Evolutionary conservation across 2,888 invertebrate genomes (phyloP).

Genomic region (Stenolophus ochropezus): DNA sequence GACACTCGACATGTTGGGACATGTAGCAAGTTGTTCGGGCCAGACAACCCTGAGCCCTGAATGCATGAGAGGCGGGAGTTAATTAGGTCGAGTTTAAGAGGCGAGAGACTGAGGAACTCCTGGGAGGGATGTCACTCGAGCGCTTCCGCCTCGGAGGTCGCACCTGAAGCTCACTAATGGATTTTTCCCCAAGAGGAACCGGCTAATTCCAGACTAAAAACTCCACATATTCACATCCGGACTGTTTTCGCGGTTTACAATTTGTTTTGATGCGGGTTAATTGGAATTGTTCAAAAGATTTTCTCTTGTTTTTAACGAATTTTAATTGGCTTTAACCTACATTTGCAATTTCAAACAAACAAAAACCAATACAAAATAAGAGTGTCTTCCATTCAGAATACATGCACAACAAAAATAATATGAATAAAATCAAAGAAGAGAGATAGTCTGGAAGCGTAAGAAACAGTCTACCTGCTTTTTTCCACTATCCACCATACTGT

Average conservation of each 20-base stretch:
- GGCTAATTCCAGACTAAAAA: not conserved
- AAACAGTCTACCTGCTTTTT: too few relatives aligned
- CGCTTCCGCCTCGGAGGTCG: constrained; percentile 31
- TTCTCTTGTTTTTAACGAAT: not conserved
- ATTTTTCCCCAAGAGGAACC: constrained; percentile 23
- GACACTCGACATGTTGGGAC: too few relatives aligned
- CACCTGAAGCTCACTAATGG: constrained; percentile 35
- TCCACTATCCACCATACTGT: too few relatives aligned
- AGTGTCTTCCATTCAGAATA: too few relatives aligned
- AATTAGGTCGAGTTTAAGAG: constrained; percentile 59
- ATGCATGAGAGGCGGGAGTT: too few relatives aligned
- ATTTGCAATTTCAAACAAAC: too few relatives aligned
- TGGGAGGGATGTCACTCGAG: constrained; percentile 57
- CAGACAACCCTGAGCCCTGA: too few relatives aligned
- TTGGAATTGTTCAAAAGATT: not conserved
- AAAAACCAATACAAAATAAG: too few relatives aligned
- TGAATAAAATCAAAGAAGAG: too few relatives aligned
- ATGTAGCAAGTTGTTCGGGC: too few relatives aligned
- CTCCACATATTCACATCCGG: not conserved
- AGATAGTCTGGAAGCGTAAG: too few relatives aligned
- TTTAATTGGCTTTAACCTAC: not conserved
- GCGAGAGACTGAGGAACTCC: constrained; percentile 27
- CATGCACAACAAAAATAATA: too few relatives aligned
- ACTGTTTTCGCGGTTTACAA: not conserved
- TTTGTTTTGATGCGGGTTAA: not conserved